A percentile compares a stretch with the other conserved stretches of the same genome.
These are phyloP conservation scores for Philopotamus ludificatus DNA, from an alignment of 1,140 invertebrate genomes.

Conservation along the genomic window DNA sequence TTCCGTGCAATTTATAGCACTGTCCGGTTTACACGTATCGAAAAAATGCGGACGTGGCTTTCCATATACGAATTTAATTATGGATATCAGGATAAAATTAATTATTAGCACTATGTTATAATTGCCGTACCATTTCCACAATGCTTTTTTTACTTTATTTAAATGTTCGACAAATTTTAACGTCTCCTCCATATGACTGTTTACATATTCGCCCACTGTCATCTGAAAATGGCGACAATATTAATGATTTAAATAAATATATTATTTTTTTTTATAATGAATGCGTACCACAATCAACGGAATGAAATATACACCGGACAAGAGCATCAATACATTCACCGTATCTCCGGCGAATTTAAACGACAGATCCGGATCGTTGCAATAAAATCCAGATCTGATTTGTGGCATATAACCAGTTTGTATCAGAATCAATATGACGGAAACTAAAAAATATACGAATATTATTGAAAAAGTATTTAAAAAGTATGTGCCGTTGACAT, in stretches of 20 bases:
- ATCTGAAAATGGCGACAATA: not conserved
- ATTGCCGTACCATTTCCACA: too few species aligned
- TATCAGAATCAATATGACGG: not conserved
- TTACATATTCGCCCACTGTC: not conserved
- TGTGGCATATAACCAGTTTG: slow-evolving; percentile 30
- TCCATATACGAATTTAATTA: slow-evolving; percentile 64
- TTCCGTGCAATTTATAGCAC: slow-evolving; percentile 42
- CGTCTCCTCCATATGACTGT: too few species aligned
- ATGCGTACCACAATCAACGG: too few species aligned
- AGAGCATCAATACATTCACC: too few species aligned
- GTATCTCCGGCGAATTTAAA: slow-evolving; percentile 59
- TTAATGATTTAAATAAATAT: not conserved
- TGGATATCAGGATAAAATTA: too few species aligned
- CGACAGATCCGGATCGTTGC: slow-evolving; percentile 58
- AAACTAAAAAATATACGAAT: too few species aligned
- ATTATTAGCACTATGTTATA: too few species aligned
- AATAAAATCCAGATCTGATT: slow-evolving; percentile 56
- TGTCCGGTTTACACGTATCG: slow-evolving; percentile 65
- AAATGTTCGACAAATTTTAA: not conserved
- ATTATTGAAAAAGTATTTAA: too few species aligned
- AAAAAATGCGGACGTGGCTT: slow-evolving; percentile 73
- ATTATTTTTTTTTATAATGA: slow-evolving; percentile 25
- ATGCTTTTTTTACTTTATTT: slow-evolving; percentile 1
- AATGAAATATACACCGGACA: too few species aligned
- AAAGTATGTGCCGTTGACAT: too few species aligned